Conservation (phyloP, 2,113 vertebrate species). For the Salminus brasiliensis region DNA sequence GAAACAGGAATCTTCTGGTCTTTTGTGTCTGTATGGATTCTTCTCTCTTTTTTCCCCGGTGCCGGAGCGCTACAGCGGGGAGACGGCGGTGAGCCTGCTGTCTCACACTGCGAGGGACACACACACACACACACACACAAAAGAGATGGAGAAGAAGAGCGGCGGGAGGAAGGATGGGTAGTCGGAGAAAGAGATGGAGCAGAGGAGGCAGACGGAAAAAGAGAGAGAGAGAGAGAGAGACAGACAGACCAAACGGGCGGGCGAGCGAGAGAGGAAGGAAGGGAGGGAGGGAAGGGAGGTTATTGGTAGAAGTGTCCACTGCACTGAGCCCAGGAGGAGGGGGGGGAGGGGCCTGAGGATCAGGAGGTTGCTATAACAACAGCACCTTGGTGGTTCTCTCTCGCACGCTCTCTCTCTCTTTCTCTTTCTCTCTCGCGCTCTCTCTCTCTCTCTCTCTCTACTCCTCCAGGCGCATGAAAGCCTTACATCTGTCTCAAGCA, state of each 20-base stretch:
- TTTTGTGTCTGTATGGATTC: slow-evolving; percentile 13
- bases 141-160: neutral
- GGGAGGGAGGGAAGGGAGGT: slow-evolving; percentile 42
- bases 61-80: slow-evolving; percentile 29
- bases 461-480: slow-evolving; percentile 50
- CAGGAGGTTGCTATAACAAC: slow-evolving; percentile 63
- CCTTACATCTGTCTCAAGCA: slow-evolving; percentile 45
- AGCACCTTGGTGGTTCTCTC: slow-evolving; percentile 56
- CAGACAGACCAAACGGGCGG: neutral
- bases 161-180: slow-evolving; percentile 35
- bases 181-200: neutral
- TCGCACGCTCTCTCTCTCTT: slow-evolving; percentile 1
- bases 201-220: slow-evolving; percentile 8
- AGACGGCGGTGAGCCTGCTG: neutral
- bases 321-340: slow-evolving; percentile 51
- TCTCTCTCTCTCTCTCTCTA: neutral
- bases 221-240: slow-evolving; percentile 6
- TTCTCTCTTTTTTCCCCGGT: slow-evolving; percentile 1
- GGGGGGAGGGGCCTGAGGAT: slow-evolving; percentile 54
- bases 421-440: slow-evolving; percentile 11
- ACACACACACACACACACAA: neutral
- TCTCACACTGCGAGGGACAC: slow-evolving; percentile 10
- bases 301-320: slow-evolving; percentile 60
- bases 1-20: slow-evolving; percentile 7
- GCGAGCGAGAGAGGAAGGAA: no score